These are phyloP conservation scores for Ryuthela nishihirai DNA, from an alignment of 2,888 invertebrate genomes.

Conservation along the genomic window DNA sequence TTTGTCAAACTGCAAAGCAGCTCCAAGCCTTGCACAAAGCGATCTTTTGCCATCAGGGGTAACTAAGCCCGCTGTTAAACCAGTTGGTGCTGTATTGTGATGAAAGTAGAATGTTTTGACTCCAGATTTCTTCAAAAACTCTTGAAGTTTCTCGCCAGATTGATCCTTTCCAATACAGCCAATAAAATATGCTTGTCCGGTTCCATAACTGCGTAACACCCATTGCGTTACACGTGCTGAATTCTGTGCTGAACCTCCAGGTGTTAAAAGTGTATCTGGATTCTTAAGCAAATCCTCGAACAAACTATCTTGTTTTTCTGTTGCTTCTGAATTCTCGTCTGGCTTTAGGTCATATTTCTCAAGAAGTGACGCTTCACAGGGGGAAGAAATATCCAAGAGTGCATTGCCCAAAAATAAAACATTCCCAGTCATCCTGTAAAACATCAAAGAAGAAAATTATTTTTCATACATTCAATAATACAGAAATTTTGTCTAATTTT, in stretches of 20 bases:
- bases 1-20: not conserved
- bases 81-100: not conserved
- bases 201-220: not conserved
- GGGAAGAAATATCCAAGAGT: slow-evolving; percentile 10
- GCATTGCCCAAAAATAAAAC: slow-evolving; percentile 7
- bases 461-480: too few species aligned
- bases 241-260: slow-evolving; percentile 12
- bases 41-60: slow-evolving; percentile 3
- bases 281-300: slow-evolving; percentile 2
- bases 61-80: slow-evolving; percentile 7
- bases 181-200: not conserved
- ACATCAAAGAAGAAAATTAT: too few species aligned
- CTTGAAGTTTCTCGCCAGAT: slow-evolving; percentile 2
- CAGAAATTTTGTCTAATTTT: too few species aligned
- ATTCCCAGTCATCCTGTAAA: not conserved
- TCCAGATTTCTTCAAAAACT: not conserved
- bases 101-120: slow-evolving; percentile 3
- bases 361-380: slow-evolving; percentile 6
- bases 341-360: slow-evolving; percentile 3
- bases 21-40: slow-evolving; percentile 7
- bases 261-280: slow-evolving; percentile 1
- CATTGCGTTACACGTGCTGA: slow-evolving; percentile 9
- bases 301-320: slow-evolving; percentile 1
- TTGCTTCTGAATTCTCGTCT: slow-evolving; percentile 11
- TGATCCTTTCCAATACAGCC: slow-evolving; percentile 7